Conservation (phyloP, 2,797 vertebrate species). For the Pipistrellus nathusii region DNA sequence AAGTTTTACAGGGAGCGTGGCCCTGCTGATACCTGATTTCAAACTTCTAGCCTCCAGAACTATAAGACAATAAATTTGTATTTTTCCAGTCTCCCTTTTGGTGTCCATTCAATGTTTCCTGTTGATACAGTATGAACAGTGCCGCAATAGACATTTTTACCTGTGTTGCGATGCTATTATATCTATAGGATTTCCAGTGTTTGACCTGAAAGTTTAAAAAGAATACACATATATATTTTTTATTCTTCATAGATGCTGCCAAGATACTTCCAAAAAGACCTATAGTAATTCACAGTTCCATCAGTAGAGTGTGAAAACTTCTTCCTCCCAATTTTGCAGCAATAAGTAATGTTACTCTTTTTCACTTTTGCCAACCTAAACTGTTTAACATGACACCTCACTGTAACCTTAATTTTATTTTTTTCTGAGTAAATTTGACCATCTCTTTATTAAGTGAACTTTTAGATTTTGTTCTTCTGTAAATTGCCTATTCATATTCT, state of each 20-base stretch:
- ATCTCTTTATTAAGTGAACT: neutral
- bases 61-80: neutral
- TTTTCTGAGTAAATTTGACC: slow-evolving; percentile 17
- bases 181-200: neutral
- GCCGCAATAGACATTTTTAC: neutral
- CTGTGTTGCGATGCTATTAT: neutral
- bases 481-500: neutral
- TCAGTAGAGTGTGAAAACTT: neutral
- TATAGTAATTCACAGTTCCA: neutral
- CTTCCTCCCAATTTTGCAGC: neutral
- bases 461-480: slow-evolving; percentile 30
- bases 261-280: slow-evolving; percentile 33
- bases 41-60: neutral
- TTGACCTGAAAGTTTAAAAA: neutral
- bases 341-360: neutral
- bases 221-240: neutral
- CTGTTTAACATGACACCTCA: neutral
- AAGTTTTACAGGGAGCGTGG: neutral
- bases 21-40: neutral
- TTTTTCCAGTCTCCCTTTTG: neutral
- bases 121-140: neutral
- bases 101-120: neutral
- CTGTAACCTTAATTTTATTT: slow-evolving; percentile 15
- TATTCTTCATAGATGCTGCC: neutral
- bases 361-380: neutral